These are phyloP conservation scores for Thalpophila matura DNA, from an alignment of 2,888 invertebrate genomes.

Conservation along the genomic window DNA sequence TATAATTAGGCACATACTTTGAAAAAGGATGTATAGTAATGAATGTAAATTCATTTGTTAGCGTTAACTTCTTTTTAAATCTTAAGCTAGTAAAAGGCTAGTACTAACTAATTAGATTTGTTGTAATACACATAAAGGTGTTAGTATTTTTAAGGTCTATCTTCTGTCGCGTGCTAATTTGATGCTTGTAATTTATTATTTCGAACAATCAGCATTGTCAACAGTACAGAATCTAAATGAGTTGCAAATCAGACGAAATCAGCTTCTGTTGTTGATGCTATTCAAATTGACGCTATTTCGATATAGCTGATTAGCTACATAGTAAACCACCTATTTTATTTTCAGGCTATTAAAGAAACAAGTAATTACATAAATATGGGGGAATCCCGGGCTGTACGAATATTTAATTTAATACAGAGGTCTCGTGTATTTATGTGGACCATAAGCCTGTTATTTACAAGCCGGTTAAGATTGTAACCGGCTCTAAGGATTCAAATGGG, in stretches of 20 bases:
- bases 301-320: no score
- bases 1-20: no score
- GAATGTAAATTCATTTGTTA: no score
- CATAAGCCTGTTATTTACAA: constrained; percentile 39
- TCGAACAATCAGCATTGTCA: no score
- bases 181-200: background rate
- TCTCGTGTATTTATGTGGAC: constrained; percentile 39
- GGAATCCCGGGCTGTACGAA: constrained; percentile 18
- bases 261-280: background rate
- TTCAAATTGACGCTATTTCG: background rate
- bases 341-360: constrained; percentile 13
- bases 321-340: constrained; percentile 13
- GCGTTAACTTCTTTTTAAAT: no score
- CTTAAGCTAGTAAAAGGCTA: no score
- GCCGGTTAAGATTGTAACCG: constrained; percentile 12
- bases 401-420: constrained; percentile 36
- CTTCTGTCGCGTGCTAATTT: background rate
- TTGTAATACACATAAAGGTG: background rate
- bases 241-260: background rate
- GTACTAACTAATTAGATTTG: no score
- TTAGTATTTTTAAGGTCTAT: background rate
- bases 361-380: constrained; percentile 28
- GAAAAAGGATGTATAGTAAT: no score
- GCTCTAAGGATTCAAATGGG: no score
- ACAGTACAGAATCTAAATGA: constrained; percentile 2